These are phyloP conservation scores for Delphinus delphis DNA, from an alignment of 2,113 vertebrate species.

Conservation along the genomic window DNA sequence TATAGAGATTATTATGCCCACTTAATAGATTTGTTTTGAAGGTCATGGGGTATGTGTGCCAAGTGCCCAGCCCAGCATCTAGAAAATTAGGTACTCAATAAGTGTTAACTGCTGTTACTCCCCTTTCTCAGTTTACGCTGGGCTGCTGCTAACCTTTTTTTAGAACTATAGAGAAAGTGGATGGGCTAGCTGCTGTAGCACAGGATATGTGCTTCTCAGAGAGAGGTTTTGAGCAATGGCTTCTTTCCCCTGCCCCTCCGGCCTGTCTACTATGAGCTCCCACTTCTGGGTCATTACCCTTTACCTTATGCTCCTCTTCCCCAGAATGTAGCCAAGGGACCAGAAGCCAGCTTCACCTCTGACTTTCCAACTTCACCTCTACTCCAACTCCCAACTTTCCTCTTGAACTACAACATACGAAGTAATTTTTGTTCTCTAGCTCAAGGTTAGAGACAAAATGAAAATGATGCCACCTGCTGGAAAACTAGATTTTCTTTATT, in stretches of 20 bases:
- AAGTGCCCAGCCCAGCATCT: background rate
- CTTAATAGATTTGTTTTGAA: background rate
- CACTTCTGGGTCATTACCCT: background rate
- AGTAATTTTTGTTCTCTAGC: background rate
- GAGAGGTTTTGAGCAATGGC: background rate
- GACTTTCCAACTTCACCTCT: background rate
- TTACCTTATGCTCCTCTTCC: background rate
- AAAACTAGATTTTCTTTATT: slow-evolving; percentile 9
- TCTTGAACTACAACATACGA: background rate
- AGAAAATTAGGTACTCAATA: background rate
- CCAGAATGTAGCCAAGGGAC: background rate
- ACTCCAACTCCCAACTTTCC: background rate
- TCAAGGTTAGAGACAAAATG: background rate
- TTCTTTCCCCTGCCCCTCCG: background rate
- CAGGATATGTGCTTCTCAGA: background rate
- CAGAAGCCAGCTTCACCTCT: background rate
- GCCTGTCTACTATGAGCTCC: background rate
- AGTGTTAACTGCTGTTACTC: background rate
- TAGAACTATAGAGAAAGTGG: background rate
- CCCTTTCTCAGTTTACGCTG: background rate
- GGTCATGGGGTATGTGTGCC: background rate
- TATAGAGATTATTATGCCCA: background rate
- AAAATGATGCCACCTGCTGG: background rate
- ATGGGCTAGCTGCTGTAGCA: background rate
- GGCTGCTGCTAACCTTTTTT: background rate